These are phyloP conservation scores for Peribatodes rhomboidaria DNA, from an alignment of 2,888 invertebrate genomes.

Conservation along the genomic window DNA sequence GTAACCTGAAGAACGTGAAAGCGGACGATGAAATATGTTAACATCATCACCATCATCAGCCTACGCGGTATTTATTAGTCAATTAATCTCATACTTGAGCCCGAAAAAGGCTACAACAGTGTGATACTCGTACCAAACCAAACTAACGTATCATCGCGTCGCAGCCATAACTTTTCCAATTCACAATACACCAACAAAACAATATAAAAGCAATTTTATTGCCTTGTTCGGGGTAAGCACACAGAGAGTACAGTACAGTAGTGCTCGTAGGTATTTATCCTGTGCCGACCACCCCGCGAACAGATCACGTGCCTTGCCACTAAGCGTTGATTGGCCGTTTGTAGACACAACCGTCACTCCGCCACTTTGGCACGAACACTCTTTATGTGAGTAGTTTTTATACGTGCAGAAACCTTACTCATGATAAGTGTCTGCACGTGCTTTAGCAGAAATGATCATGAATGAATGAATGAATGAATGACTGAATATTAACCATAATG, in stretches of 20 bases:
- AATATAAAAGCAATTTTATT: conserved; percentile 11
- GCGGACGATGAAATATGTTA: no score
- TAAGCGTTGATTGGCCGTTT: conserved; percentile 46
- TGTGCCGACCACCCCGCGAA: conserved; percentile 16
- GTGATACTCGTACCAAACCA: not conserved
- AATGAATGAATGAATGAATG: no score
- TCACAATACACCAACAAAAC: conserved; percentile 1
- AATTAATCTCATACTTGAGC: no score
- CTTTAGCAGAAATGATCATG: not conserved
- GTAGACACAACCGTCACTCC: conserved; percentile 38
- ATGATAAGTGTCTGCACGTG: conserved; percentile 28
- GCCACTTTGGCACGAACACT: conserved; percentile 45
- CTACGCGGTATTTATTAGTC: no score
- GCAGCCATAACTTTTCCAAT: not conserved
- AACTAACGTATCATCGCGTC: not conserved
- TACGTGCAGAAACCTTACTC: conserved; percentile 20
- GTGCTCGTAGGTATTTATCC: not conserved
- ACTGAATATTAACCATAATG: no score
- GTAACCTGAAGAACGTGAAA: no score
- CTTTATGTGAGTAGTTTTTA: conserved; percentile 39
- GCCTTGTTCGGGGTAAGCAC: conserved; percentile 4
- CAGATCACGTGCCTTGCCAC: conserved; percentile 41
- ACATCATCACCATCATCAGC: no score
- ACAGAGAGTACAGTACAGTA: not conserved
- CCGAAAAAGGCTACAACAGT: no score